Evolutionary conservation across 2,797 vertebrate genomes (phyloP), one percentile per base, ranked within the genome.

Genomic region (Pseudomugil gertrudae): DNA sequence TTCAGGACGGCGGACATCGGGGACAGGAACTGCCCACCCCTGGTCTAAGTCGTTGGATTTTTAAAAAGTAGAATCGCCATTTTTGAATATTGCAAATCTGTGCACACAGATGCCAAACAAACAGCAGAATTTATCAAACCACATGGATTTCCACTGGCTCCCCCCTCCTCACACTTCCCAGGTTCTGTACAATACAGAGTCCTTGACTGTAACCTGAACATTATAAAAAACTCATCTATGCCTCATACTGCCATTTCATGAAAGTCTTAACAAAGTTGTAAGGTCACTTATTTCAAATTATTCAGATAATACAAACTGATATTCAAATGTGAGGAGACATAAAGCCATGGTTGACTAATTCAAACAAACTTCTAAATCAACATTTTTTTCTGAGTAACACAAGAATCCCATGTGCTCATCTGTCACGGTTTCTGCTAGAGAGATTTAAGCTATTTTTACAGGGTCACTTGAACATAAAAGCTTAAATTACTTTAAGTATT

Each of bases 281-380:
- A 73, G 66, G 50, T 60, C 14, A 69, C 75, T 80, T 79, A 59
- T 38, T 75, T 82, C 7, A 75, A 66, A 77, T 69, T 53, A 47
- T 72, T 69, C 66, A 73, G 60, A 40, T 73, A 66, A 65, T 10
- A 54, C 38, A 72, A 0, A 38, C 14, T 24, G 29, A 62, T 29
- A 55, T 50, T 58, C 6, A 54, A 30, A 38, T 47, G 27, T 33
- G 17, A 33, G 29, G 17, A 38, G 30, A 55, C 21, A 24, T 32
- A 73, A 80, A 66, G 56, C 32, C 1, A 23, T 51, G 21, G 45
- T 73, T 21, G 63, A 52, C 50, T 10, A 54, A 59, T 21, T 40
- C 17, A 71, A 45, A 66, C 15, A 4, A 66, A 66, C 17, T 56
- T 17, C 64, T 53, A 62, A 32, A n/a, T 23, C 38, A 10, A 52